Conservation (phyloP, 2,797 vertebrate genomes). For the Molossus alvarezi region DNA sequence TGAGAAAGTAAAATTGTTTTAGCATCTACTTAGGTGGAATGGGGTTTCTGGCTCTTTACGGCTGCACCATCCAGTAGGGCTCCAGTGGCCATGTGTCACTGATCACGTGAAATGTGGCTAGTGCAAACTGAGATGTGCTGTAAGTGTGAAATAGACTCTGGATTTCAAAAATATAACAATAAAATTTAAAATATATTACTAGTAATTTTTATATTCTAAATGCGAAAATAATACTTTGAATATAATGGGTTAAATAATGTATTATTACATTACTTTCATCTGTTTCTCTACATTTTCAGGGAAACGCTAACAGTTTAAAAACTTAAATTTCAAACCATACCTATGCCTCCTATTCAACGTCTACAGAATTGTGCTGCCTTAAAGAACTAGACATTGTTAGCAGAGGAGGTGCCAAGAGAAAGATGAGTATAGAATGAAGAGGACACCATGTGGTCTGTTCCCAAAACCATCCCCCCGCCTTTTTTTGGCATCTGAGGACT, state of each 20-base stretch:
- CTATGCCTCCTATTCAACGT: not conserved
- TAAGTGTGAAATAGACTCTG: not conserved
- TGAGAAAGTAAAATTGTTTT: slow-evolving; percentile 1
- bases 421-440: not conserved
- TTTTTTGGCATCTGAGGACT: not conserved
- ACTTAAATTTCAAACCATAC: not conserved
- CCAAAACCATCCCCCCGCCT: not conserved
- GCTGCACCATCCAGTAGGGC: not conserved
- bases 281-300: not conserved
- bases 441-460: not conserved
- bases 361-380: not conserved
- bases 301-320: not conserved
- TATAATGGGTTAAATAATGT: not conserved
- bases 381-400: not conserved
- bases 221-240: not conserved
- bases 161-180: not conserved
- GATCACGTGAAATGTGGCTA: not conserved
- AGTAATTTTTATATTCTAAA: not conserved
- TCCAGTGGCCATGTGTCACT: not conserved
- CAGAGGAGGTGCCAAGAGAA: not conserved
- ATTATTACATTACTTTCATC: not conserved
- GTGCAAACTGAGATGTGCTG: not conserved
- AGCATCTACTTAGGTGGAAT: not conserved
- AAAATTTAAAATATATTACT: not conserved
- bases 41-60: not conserved